Conservation (phyloP, 2,888 invertebrate genomes). For the Himalopsyche kuldschensis region DNA sequence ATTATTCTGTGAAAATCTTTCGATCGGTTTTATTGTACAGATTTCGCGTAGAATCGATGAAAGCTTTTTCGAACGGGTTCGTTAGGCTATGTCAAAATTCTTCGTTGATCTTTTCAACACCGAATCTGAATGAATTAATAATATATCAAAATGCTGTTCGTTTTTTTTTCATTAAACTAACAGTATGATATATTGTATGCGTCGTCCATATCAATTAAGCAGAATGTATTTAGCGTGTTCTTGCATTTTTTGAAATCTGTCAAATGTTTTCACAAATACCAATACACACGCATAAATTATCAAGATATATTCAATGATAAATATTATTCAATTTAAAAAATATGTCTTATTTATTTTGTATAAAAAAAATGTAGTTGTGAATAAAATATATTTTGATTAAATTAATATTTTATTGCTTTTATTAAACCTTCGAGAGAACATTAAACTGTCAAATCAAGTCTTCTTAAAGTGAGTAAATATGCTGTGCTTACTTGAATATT, state of each 20-base stretch:
- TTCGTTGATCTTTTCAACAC: not conserved
- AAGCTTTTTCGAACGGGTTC: not conserved
- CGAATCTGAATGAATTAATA: not conserved
- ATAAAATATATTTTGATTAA: too few relatives aligned
- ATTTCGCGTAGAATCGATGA: not conserved
- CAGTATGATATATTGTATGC: not conserved
- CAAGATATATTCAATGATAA: too few relatives aligned
- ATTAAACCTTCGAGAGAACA: too few relatives aligned
- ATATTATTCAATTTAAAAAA: too few relatives aligned
- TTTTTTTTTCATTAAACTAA: not conserved
- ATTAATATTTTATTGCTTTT: too few relatives aligned
- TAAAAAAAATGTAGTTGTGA: too few relatives aligned
- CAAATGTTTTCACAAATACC: not conserved
- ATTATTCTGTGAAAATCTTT: slow-evolving; percentile 14
- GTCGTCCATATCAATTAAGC: not conserved
- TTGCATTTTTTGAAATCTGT: not conserved
- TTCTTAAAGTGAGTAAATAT: too few relatives aligned
- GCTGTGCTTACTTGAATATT: too few relatives aligned
- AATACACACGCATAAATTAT: not conserved
- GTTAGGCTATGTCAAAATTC: not conserved
- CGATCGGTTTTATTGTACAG: not conserved
- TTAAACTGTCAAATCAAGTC: too few relatives aligned
- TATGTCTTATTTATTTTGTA: too few relatives aligned
- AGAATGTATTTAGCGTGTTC: not conserved
- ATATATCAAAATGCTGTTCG: not conserved